Evolutionary conservation across 2,888 invertebrate genomes (phyloP), one percentile per base, ranked within the genome.

Genomic region (Orgyia antiqua): DNA sequence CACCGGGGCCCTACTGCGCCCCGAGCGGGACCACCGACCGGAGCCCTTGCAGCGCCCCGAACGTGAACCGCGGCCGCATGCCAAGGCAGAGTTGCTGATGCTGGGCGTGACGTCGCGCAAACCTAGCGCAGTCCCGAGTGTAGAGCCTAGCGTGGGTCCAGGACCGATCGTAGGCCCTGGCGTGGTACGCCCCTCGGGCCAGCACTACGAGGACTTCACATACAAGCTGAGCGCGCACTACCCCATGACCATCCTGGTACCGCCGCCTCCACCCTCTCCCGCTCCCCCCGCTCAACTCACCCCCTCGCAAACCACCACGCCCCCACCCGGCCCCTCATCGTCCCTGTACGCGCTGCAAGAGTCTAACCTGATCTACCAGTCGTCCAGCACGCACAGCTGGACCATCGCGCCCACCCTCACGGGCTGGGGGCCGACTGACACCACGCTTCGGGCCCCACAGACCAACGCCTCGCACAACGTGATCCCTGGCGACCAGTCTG

Each of bases 1-100:
- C 89, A 31, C 71, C 75, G 35, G 68, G 71, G 38, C 84, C 78
- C n/a, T n/a, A n/a, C n/a, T n/a, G n/a, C n/a, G n/a, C 2, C 71
- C 94, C 20, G 93, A 94, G 42, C 82, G 91, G 18, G 94, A 94
- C 2, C 92, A 92, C 51, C 94, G 94, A 61, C 94, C 94, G 94
- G 89, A 91, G 10, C 91, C 92, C 24, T 89, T 92, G 1, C 88
- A 87, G 45, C 88, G 90, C 48, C 76, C 89, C 1, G 90, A 91
- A 41, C 58, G 71, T 8, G 86, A 89, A 31, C 71, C 75, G 35
- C 68, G 71, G 38, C 84, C 78, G 8, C 87, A 88, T 42, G 90
- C 90, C 56, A 92, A 92, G 63, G 89, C 90, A 2, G 92, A 93
- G 69, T 90, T 93, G 11, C 76, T 92, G 7, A 87, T 93, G 26